Evolutionary conservation across 92 coral and sea anemone genomes (phyloP).

Genomic region (Palythoa grandis): DNA sequence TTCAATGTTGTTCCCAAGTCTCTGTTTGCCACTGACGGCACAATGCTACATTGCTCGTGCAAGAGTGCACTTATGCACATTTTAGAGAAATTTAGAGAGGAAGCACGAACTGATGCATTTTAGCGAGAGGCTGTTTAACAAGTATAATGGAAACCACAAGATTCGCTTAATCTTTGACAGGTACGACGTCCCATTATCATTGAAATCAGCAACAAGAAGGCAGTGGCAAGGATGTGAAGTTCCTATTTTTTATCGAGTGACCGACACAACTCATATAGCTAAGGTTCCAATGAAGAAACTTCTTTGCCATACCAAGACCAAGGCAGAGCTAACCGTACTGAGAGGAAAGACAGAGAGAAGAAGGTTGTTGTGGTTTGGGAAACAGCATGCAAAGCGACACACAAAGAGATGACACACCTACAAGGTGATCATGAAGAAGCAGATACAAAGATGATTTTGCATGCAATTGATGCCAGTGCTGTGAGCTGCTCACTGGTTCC

Average conservation of each 20-base stretch:
- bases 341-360: conserved; percentile 4
- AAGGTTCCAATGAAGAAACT: conserved; percentile 41
- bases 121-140: conserved; percentile 3
- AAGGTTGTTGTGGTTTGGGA: conserved; percentile 20
- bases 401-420: conserved; percentile 11
- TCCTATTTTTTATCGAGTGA: conserved; percentile 48
- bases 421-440: conserved; percentile 28
- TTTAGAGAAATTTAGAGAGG: conserved; percentile 31
- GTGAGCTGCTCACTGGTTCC: too few species aligned
- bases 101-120: conserved; percentile 9
- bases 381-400: conserved; percentile 23
- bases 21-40: conserved; percentile 59
- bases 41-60: conserved; percentile 59
- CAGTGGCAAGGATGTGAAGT: conserved; percentile 38
- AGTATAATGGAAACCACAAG: conserved; percentile 13
- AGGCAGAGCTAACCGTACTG: conserved; percentile 35
- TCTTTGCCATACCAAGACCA: conserved; percentile 43
- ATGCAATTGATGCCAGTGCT: background rate
- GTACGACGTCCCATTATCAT: conserved; percentile 44
- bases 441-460: background rate
- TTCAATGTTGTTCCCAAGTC: conserved; percentile 68
- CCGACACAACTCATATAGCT: conserved; percentile 38
- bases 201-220: conserved; percentile 39
- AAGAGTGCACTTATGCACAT: conserved; percentile 60
- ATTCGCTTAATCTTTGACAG: conserved; percentile 47